A percentile compares a stretch with the other conserved stretches of the same genome.
Evolutionary conservation across 2,113 vertebrate genomes (phyloP).

Genomic region (Ctenomys sociabilis): DNA sequence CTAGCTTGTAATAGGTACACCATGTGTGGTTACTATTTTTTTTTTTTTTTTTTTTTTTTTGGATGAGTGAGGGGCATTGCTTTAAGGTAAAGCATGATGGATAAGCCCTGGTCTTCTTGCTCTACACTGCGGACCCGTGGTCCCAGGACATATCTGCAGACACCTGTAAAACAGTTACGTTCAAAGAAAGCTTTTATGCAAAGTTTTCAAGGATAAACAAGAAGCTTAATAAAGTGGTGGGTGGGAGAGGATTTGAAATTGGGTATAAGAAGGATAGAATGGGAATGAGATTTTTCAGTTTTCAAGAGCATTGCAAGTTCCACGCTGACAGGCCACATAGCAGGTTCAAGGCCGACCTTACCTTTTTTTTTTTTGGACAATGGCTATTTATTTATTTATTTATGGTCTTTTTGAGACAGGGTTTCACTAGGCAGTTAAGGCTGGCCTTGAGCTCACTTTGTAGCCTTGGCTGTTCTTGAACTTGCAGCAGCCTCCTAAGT

Average conservation of each 20-base stretch:
- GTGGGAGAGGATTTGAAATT: constrained; percentile 12
- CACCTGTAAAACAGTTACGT: constrained; percentile 29
- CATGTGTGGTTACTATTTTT: not conserved
- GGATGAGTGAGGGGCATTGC: not conserved
- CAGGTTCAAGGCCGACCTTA: not conserved
- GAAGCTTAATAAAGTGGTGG: constrained; percentile 23
- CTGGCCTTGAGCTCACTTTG: too few species aligned
- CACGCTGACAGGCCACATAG: not conserved
- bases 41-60: too few species aligned
- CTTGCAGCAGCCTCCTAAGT: too few species aligned
- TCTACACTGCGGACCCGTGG: too few species aligned
- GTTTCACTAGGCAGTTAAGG: too few species aligned
- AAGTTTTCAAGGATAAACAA: constrained; percentile 39
- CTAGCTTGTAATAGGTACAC: not conserved
- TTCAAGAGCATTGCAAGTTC: not conserved
- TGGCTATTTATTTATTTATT: too few species aligned
- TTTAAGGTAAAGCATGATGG: constrained; percentile 17
- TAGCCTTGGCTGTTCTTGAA: too few species aligned
- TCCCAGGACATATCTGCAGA: constrained; percentile 19
- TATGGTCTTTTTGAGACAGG: too few species aligned
- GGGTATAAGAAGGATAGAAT: not conserved
- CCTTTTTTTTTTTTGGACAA: too few species aligned
- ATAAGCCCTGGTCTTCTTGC: not conserved
- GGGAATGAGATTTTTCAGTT: constrained; percentile 26
- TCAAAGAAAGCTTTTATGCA: constrained; percentile 48